Percentiles rank a stretch among this genome's conserved stretches.
Conservation (phyloP, 2,888 invertebrate species). For the Ornithoptera priamus region DNA sequence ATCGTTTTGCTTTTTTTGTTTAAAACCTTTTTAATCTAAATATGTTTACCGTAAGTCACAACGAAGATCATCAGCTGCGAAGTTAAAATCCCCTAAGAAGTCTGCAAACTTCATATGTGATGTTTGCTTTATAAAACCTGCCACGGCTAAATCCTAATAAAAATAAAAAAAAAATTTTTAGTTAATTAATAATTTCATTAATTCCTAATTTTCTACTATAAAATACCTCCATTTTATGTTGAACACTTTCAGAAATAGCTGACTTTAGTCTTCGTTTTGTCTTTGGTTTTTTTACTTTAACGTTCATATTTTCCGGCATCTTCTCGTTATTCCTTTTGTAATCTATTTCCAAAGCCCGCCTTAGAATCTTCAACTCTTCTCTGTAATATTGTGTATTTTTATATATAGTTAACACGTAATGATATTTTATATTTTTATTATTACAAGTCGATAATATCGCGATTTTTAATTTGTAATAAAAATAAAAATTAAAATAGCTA, state of each 20-base stretch:
- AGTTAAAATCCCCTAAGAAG: conserved; percentile 61
- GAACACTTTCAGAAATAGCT: conserved; percentile 38
- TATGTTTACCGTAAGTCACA: conserved; percentile 46
- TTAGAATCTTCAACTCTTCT: conserved; percentile 48
- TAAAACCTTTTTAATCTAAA: no score
- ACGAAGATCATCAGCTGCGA: conserved; percentile 57
- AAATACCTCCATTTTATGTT: conserved; percentile 49
- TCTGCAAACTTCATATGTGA: conserved; percentile 48
- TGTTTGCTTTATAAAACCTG: conserved; percentile 52
- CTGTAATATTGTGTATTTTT: conserved; percentile 35
- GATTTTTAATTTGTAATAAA: no score
- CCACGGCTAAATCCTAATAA: conserved; percentile 47
- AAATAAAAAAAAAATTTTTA: background rate
- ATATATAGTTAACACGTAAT: no score
- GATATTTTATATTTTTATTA: no score
- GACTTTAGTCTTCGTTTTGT: conserved; percentile 39
- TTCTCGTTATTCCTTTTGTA: conserved; percentile 49
- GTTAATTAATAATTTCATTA: no score
- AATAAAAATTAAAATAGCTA: no score
- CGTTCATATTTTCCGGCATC: conserved; percentile 52
- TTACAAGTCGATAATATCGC: no score
- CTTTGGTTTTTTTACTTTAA: conserved; percentile 37
- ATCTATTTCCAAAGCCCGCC: conserved; percentile 53
- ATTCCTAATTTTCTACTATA: background rate
- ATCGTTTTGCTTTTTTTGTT: no score